Conservation (phyloP, 2,113 vertebrate genomes). For the Labeo rohita region DNA sequence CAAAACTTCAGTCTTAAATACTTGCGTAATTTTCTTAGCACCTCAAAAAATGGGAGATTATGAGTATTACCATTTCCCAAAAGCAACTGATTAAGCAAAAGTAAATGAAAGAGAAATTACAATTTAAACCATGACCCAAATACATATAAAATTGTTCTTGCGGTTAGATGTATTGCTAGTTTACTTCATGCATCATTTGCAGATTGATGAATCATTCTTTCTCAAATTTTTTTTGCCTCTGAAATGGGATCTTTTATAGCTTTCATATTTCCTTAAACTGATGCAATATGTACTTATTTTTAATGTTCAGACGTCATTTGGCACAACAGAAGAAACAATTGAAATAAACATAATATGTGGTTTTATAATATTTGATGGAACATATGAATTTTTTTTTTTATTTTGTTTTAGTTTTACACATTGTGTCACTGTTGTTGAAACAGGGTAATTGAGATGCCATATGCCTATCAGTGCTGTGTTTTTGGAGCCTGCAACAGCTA, state of each 20-base stretch:
- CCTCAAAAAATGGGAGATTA: neutral
- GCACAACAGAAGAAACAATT: neutral
- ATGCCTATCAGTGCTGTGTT: conserved; percentile 93
- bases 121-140: neutral
- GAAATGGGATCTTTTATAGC: conserved; percentile 12
- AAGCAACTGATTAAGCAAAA: conserved; percentile 8
- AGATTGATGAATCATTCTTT: conserved; percentile 25
- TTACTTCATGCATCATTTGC: neutral
- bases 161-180: neutral
- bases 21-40: neutral
- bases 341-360: neutral
- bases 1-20: conserved; percentile 8
- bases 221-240: neutral
- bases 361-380: neutral
- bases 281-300: neutral
- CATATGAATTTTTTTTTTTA: neutral
- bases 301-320: neutral
- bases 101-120: conserved; percentile 12
- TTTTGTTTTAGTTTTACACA: neutral
- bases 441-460: conserved; percentile 92
- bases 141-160: neutral
- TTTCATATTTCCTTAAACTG: conserved; percentile 18
- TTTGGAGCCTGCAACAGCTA: conserved; percentile 85
- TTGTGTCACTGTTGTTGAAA: neutral
- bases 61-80: conserved; percentile 5